Conservation (phyloP, 2,797 vertebrate genomes). For the Emydoidea blandingii region DNA sequence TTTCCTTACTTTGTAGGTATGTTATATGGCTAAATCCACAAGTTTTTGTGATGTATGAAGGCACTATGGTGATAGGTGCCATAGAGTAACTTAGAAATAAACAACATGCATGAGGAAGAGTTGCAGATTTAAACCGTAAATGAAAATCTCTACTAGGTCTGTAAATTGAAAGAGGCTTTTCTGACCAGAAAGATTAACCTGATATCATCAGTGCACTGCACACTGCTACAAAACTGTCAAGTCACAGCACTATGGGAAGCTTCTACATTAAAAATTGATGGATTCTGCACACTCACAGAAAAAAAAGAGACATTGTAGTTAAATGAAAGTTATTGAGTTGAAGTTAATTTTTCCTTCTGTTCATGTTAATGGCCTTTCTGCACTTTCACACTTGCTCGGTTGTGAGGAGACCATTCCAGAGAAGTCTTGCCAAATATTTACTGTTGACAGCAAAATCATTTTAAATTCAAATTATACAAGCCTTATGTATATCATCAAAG, state of each 20-base stretch:
- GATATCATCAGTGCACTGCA: not conserved
- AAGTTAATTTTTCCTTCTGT: not conserved
- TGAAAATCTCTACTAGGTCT: not conserved
- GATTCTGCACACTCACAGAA: not conserved
- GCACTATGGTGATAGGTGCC: not conserved
- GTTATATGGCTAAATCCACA: not conserved
- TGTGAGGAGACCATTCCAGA: not conserved
- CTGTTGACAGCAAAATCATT: not conserved
- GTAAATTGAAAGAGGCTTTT: not conserved
- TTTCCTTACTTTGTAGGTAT: not conserved
- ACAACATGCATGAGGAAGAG: not conserved
- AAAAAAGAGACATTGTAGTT: not conserved
- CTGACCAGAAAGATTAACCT: not conserved
- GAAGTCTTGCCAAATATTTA: conserved; percentile 3
- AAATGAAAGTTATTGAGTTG: not conserved
- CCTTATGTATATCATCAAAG: not conserved
- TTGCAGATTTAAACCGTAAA: not conserved
- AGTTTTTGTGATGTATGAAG: not conserved
- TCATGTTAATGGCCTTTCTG: not conserved
- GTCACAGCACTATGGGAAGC: not conserved
- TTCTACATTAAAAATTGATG: not conserved
- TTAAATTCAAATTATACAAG: not conserved
- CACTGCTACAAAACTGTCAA: not conserved
- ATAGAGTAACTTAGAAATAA: not conserved
- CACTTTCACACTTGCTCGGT: not conserved